Evolutionary conservation across 2,888 invertebrate species (phyloP), one percentile per base, ranked within the genome.

Genomic region (Orthosia incerta): DNA sequence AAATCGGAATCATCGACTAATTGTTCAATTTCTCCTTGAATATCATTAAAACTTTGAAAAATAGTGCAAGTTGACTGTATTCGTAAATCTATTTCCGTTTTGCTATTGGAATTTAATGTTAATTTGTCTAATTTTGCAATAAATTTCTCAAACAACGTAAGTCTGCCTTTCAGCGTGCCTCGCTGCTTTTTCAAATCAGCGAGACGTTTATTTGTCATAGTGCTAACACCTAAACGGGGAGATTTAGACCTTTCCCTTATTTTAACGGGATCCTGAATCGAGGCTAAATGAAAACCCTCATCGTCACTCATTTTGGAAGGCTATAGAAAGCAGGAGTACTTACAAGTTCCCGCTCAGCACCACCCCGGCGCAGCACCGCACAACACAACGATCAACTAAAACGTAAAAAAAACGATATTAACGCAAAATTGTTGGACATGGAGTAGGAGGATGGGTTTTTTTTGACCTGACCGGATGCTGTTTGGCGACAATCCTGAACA

Each of bases 61-160:
- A 63, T 51, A 63, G n/a, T 31, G 13, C 13, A 63, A 50, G 62
- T 63, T 31, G 51, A 51, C 31, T 63, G 50, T 20, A 62, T 62
- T 26, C 48, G 48, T 26, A 50, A 62, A 50, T 50, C 18, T 50
- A 62, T 13, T 50, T 62, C 62, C 1, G 9, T 62, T 62, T 50
- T 48, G 7, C 26, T 50, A 1, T 62, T 48, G 13, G 18, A 26
- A 13, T 62, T 18, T 62, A 26, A 50, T 31, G 50, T 31, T 31
- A 62, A 50, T 51, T 51, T 31, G n/a, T 51, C 50, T 9, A 31
- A 20, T 53, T n/a, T n/a, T n/a, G n/a, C n/a, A n/a, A n/a, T n/a
- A n/a, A n/a, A 20, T 20, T 23, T 20, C 20, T 46, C 46, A 46
- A 13, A 46, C 15, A 13, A 46, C 46, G 46, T 46, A 46, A 53